Base-by-base conservation (phyloP, 64 coral and sea anemone genomes). In the Stylophora pistillata region DNA sequence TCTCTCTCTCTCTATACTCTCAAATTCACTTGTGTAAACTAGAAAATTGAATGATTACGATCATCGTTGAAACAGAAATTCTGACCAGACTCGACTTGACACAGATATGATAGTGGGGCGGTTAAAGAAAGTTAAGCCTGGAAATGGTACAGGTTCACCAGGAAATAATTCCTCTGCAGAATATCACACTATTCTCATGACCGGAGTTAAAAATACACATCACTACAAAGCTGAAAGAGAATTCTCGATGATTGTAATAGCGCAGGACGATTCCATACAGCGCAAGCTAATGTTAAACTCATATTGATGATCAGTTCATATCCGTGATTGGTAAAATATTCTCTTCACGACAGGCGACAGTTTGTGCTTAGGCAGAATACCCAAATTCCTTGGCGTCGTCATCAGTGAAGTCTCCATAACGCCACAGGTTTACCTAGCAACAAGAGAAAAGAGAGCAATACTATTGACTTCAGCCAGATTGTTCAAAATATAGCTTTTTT, bases 331-430 rank as follows among this genome's bases (percentile, higher is more conserved):
- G 14, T 31, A 37, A 26, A 68, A 68, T 68, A 25, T 25, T 68
- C 12, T 68, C 4, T 68, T 68, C 21, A 26, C 21, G 21, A 60
- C 11, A 31, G 27, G 28, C 18, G 77, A 17, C 10, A 59, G 11
- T 59, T 54, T 26, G 7, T 15, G 13, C 13, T 58, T 82, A 82
- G 9, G 34, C 63, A 13, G 91, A 88, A 53, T 93, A 96, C 34
- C 95, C 95, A 87, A 96, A 96, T 73, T 96, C 95, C 31, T 92
- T 88, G 12, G 95, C 95, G 53, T 96, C 95, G 11, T 96, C 95
- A 3, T 93, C 91, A 17, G 95, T 96, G 30, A 96, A 96, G 81
- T 96, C 95, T 60, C 95, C 95, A 74, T 96, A 96, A 58, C 95
- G 86, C 95, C 95, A 96, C 32, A 96, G 61, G 80, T 96, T 96